These are phyloP conservation scores for Hyppa rectilinea DNA, from an alignment of 2,888 invertebrate genomes.

Conservation along the genomic window DNA sequence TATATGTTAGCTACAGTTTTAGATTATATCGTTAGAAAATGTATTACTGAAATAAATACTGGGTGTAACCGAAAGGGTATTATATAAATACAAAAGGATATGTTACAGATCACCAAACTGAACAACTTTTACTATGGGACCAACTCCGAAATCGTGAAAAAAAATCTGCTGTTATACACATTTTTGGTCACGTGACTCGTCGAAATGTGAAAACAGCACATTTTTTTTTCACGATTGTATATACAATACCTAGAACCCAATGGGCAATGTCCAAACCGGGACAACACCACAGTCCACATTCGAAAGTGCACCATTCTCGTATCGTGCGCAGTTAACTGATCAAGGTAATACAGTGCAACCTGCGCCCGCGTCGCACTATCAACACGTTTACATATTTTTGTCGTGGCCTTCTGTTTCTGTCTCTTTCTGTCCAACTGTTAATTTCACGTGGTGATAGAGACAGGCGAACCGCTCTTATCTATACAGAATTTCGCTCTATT, in stretches of 20 bases:
- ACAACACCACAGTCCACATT: conserved; percentile 37
- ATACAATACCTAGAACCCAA: conserved; percentile 22
- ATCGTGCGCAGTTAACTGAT: conserved; percentile 51
- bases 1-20: background rate
- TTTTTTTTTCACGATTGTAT: too few relatives aligned
- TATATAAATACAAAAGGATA: too few relatives aligned
- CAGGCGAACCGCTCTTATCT: conserved; percentile 1
- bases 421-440: conserved; percentile 25
- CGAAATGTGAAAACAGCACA: too few relatives aligned
- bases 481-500: conserved; percentile 8
- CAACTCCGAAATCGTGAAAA: too few relatives aligned
- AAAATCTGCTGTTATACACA: too few relatives aligned
- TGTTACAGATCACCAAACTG: too few relatives aligned
- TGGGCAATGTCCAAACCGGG: conserved; percentile 3
- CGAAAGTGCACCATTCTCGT: conserved; percentile 64
- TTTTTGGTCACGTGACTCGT: too few relatives aligned
- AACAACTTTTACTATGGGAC: too few relatives aligned
- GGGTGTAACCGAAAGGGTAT: too few relatives aligned
- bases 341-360: conserved; percentile 71
- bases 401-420: conserved; percentile 42
- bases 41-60: background rate
- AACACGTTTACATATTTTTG: conserved; percentile 46
- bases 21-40: background rate
- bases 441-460: conserved; percentile 20
- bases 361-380: conserved; percentile 57